Evolutionary conservation across 1,140 invertebrate species (phyloP), one percentile per base, ranked within the genome.

Genomic region (Olivierus martensii): DNA sequence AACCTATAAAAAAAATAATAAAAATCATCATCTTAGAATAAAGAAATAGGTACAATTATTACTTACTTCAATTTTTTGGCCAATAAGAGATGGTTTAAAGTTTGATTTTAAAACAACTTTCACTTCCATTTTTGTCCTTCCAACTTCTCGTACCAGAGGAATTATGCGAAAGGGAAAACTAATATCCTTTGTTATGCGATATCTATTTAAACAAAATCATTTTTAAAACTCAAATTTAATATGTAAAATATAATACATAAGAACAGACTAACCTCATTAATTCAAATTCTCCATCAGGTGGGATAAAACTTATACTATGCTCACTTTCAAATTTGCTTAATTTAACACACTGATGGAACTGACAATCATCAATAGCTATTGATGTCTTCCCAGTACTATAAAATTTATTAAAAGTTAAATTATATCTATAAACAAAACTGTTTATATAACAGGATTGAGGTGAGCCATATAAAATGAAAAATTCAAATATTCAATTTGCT

Each of bases 301-400:
- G 96, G 68, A 99, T 99, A 73, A 99, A 99, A 63, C 90, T 96
- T 67, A 99, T 99, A 64, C 92, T 94, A 28, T 99, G 96, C 71
- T 99, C 96, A 0, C 94, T 98, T 74, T 99, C 96, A 72, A 99
- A 99, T 77, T 99, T 99, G 64, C 90, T 95, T 35, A 99, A 76
- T 71, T 99, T 99, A 9, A 99, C 96, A 71, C 96, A 99, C 69
- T 99, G 96, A 75, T 99, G 95, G 73, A 99, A 99, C 73, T 99
- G 96, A 66, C 95, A 99, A 73, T 99, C 96, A 66, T 99, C 96
- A 59, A 99, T 99, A 10, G 97, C 96, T 51, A 99, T 95, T 12
- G 96, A 87, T 0, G 91, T 87, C 71, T 93, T 93, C 41, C 87
- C 87, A 22, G 57, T 51, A 34, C 28, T 28, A 28, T 28, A 28